phyloP scores from a whole-genome alignment of 92 coral and sea anemone species.

The Zoanthus gigantus region DNA sequence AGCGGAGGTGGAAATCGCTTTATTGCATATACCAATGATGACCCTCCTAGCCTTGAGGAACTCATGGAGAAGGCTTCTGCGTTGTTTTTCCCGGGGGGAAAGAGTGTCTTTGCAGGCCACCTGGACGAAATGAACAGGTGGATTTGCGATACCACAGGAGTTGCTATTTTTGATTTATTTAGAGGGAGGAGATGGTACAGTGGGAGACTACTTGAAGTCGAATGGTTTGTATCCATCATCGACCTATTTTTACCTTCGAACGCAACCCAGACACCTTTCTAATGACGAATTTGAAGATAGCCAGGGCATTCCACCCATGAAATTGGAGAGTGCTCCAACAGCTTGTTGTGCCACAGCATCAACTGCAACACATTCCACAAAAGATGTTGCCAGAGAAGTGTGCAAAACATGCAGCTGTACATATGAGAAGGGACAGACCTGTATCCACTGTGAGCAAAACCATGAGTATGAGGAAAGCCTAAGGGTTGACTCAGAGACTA shows the following conservation, averaged over 20 bases:
- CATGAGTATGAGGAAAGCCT: constrained; percentile 52
- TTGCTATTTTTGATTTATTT: constrained; percentile 47
- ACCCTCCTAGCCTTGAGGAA: constrained; percentile 50
- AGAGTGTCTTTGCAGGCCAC: constrained; percentile 55
- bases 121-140: constrained; percentile 44
- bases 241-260: constrained; percentile 53
- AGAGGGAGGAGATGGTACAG: constrained; percentile 51
- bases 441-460: constrained; percentile 46
- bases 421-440: constrained; percentile 29
- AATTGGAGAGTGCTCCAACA: not conserved
- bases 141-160: constrained; percentile 55
- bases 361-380: constrained; percentile 9
- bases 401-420: constrained; percentile 37
- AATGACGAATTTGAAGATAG: constrained; percentile 31
- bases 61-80: constrained; percentile 46
- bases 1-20: constrained; percentile 63
- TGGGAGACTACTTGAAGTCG: constrained; percentile 55
- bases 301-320: not conserved
- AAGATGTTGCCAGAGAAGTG: constrained; percentile 27
- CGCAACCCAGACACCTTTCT: constrained; percentile 44
- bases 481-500: constrained; percentile 27
- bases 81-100: constrained; percentile 54
- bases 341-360: not conserved
- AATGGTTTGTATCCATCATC: constrained; percentile 65
- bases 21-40: constrained; percentile 34